These are phyloP conservation scores for western clawed frog (Xenopus tropicalis) DNA, from an alignment of 2,113 vertebrate genomes.

Conservation along the genomic window UCB_Xtro_10.0 CM004445.2:19120001-19120500, in stretches of 20 bases:
- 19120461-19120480: conserved; percentile 96
- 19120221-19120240: conserved; percentile 92
- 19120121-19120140: conserved; percentile 90
- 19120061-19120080: conserved; percentile 93
- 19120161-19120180: conserved; percentile 97
- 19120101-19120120: conserved; percentile 79
- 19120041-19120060: conserved; percentile 90
- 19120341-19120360: conserved; percentile 69
- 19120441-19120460: conserved; percentile 83
- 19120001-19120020: conserved; percentile 95
- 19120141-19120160: conserved; percentile 96
- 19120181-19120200: conserved; percentile 86
- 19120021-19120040: conserved; percentile 93
- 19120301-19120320: conserved; percentile 52
- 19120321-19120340: conserved; percentile 47
- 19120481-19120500: conserved; percentile 97
- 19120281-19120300: conserved; percentile 82
- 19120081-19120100: conserved; percentile 89
- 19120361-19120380: conserved; percentile 91
- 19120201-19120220: conserved; percentile 92
- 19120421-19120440: conserved; percentile 91
- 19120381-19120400: conserved; percentile 93
- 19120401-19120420: conserved; percentile 96
- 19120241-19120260: conserved; percentile 97
- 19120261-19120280: conserved; percentile 95